These are phyloP conservation scores for Clusia tigrina DNA, from an alignment of 2,888 invertebrate species.

Conservation along the genomic window DNA sequence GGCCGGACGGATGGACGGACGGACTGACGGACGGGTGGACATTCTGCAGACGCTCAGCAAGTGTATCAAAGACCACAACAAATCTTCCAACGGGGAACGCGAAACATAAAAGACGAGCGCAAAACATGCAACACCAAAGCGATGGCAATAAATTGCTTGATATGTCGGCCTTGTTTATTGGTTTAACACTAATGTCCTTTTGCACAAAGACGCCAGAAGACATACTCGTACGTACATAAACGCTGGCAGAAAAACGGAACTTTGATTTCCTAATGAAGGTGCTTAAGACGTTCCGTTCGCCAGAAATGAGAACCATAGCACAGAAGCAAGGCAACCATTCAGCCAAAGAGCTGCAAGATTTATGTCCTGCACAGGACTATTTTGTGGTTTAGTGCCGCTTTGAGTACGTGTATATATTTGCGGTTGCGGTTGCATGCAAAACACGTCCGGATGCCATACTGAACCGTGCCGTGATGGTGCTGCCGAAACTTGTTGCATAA, in stretches of 20 bases:
- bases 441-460: constrained; percentile 5
- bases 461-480: constrained; percentile 1
- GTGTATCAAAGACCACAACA: not conserved
- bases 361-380: constrained; percentile 16
- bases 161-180: constrained; percentile 35
- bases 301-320: not conserved
- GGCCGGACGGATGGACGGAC: too few relatives aligned
- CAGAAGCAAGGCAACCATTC: not conserved
- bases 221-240: constrained; percentile 31
- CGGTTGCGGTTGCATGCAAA: constrained; percentile 18
- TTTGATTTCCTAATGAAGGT: constrained; percentile 57
- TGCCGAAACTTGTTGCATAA: constrained; percentile 12
- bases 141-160: constrained; percentile 4
- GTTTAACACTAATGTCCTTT: constrained; percentile 33
- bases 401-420: too few relatives aligned
- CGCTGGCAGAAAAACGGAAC: constrained; percentile 48
- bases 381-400: not conserved
- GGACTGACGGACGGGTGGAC: constrained; percentile 28
- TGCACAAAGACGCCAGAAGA: constrained; percentile 13
- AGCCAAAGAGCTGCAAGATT: too few relatives aligned
- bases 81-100: constrained; percentile 24
- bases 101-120: constrained; percentile 32
- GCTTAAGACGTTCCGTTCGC: not conserved
- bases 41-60: constrained; percentile 21
- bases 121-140: constrained; percentile 31